These are phyloP conservation scores for Spodoptera exigua DNA, from an alignment of 2,888 invertebrate species.

Conservation along the genomic window DNA sequence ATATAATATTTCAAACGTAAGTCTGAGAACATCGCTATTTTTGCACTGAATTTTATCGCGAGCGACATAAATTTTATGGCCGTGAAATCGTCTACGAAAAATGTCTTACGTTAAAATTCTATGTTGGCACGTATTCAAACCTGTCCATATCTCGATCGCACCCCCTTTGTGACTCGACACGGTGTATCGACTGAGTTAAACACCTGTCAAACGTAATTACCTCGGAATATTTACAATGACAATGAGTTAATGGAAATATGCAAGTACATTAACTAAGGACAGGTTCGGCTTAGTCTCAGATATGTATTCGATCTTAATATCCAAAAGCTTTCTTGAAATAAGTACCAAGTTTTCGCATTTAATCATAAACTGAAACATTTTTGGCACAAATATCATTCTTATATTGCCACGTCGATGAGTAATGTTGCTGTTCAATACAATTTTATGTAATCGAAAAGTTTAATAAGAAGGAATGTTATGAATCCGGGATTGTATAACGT, in stretches of 20 bases:
- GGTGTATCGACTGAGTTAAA: constrained; percentile 60
- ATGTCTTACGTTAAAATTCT: constrained; percentile 70
- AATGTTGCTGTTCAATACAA: constrained; percentile 24
- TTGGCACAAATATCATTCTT: constrained; percentile 3
- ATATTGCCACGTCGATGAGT: constrained; percentile 5
- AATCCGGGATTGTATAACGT: constrained; percentile 78
- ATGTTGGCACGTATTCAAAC: constrained; percentile 80
- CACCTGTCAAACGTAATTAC: constrained; percentile 52
- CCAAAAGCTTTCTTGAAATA: not conserved
- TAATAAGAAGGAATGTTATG: constrained; percentile 65
- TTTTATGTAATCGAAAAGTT: constrained; percentile 42
- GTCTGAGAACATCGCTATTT: constrained; percentile 73
- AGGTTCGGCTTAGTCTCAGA: too few relatives aligned
- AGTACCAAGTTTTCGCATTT: not conserved
- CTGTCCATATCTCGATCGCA: constrained; percentile 70
- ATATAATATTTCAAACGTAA: constrained; percentile 56
- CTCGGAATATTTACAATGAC: constrained; percentile 41
- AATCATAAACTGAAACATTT: constrained; percentile 12
- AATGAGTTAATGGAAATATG: constrained; percentile 26
- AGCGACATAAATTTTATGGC: constrained; percentile 75
- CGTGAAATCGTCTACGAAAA: constrained; percentile 76
- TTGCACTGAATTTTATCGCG: constrained; percentile 68
- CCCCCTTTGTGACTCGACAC: constrained; percentile 62
- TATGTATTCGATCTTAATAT: constrained; percentile 4
- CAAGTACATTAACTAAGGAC: constrained; percentile 3